These are phyloP conservation scores for Eospalax fontanierii DNA, from an alignment of 2,797 vertebrate species.

Conservation along the genomic window DNA sequence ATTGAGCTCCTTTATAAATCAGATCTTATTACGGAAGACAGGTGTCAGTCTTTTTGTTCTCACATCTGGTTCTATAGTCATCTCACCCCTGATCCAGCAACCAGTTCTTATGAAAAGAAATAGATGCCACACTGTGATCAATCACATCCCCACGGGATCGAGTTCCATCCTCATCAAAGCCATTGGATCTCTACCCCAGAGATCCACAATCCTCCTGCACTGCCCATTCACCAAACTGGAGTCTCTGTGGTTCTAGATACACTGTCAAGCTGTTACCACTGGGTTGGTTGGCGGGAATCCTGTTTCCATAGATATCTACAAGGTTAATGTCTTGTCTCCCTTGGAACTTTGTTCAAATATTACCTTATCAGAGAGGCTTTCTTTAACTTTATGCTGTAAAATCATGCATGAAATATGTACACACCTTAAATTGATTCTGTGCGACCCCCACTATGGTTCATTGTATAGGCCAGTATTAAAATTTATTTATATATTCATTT, in stretches of 20 bases:
- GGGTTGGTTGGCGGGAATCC: not conserved
- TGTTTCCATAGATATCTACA: not conserved
- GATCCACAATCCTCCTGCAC: not conserved
- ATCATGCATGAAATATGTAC: not conserved
- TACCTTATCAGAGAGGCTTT: not conserved
- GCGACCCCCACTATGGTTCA: not conserved
- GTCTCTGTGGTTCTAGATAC: not conserved
- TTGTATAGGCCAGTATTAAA: constrained; percentile 17
- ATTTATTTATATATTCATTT: not conserved
- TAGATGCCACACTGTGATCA: not conserved
- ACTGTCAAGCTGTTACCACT: not conserved
- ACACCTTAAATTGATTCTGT: not conserved
- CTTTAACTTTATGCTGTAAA: constrained; percentile 3
- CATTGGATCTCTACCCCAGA: not conserved
- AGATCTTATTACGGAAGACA: not conserved
- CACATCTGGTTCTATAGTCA: not conserved
- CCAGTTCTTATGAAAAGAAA: not conserved
- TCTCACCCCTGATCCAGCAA: not conserved
- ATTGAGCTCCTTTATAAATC: not conserved
- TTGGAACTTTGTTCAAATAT: constrained; percentile 14
- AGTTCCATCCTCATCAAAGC: not conserved
- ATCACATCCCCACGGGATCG: not conserved
- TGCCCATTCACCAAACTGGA: not conserved
- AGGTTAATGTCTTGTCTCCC: not conserved
- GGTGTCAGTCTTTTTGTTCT: not conserved